phyloP scores from a whole-genome alignment of 2,888 invertebrate genomes.

The Lasius platythorax region DNA sequence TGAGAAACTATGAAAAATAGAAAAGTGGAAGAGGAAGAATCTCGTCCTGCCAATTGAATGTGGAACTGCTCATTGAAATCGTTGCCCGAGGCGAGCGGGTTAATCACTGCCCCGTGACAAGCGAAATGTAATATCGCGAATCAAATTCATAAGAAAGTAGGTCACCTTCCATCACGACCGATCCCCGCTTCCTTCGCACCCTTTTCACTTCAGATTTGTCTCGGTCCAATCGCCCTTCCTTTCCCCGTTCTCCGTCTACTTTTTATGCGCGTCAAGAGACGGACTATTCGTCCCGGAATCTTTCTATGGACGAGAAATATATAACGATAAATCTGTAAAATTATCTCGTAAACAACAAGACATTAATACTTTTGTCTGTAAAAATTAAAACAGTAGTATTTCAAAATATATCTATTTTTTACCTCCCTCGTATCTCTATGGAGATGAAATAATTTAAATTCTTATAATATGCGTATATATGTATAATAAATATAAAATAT shows the following conservation, averaged over 20 bases:
- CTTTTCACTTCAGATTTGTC: slow-evolving; percentile 55
- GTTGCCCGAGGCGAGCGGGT: slow-evolving; percentile 62
- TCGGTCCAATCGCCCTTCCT: slow-evolving; percentile 9
- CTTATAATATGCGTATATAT: background rate
- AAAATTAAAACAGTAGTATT: background rate
- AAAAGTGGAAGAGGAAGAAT: slow-evolving; percentile 20
- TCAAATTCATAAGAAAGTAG: slow-evolving; percentile 78
- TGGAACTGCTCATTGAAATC: slow-evolving; percentile 58
- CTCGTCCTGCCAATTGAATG: slow-evolving; percentile 49
- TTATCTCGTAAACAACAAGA: slow-evolving; percentile 26
- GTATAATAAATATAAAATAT: slow-evolving; percentile 1
- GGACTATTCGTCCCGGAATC: slow-evolving; percentile 45
- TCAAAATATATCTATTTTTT: background rate
- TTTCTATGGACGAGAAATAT: slow-evolving; percentile 20
- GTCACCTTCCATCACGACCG: slow-evolving; percentile 71
- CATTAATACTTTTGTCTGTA: slow-evolving; percentile 10
- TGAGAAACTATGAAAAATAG: slow-evolving; percentile 51
- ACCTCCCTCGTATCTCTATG: background rate
- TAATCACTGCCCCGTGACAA: slow-evolving; percentile 74
- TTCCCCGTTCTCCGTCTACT: slow-evolving; percentile 10
- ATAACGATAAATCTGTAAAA: slow-evolving; percentile 35
- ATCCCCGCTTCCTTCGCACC: slow-evolving; percentile 57
- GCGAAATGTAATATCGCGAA: slow-evolving; percentile 77
- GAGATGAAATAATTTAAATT: background rate
- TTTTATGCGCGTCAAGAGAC: slow-evolving; percentile 45